Evolutionary conservation across 2,113 vertebrate species (phyloP).

Genomic region (Falcunculus frontatus): DNA sequence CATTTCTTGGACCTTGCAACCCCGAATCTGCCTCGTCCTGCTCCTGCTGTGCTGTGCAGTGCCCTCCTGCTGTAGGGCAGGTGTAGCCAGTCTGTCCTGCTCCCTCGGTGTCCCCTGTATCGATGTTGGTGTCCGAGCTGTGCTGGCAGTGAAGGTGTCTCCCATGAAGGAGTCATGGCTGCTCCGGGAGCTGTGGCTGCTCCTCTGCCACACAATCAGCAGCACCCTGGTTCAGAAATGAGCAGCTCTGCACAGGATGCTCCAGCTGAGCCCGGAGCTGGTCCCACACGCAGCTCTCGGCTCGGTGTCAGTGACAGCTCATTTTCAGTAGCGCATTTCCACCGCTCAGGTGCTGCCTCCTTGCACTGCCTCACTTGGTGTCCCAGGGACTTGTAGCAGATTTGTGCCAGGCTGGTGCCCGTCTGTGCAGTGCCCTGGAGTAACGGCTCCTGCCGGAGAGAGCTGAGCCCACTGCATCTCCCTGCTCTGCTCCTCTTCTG

Average conservation of each 20-base stretch:
- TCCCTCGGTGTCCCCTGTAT: background rate
- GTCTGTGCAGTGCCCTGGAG: background rate
- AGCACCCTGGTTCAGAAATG: fast-evolving
- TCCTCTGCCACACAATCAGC: background rate
- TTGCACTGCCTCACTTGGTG: background rate
- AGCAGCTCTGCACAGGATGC: background rate
- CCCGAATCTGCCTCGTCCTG: background rate
- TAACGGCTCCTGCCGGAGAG: background rate
- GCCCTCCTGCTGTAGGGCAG: background rate
- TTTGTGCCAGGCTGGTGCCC: background rate
- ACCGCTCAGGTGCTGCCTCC: background rate
- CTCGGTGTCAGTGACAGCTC: background rate
- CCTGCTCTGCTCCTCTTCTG: background rate
- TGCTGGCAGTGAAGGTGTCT: background rate
- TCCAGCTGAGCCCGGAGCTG: background rate
- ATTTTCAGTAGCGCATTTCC: background rate
- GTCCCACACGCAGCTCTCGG: background rate
- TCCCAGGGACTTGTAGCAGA: background rate
- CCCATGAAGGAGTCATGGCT: fast-evolving
- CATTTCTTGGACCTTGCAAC: background rate
- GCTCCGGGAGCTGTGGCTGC: background rate
- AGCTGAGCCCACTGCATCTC: background rate
- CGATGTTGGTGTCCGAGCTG: fast-evolving
- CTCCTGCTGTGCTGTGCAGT: background rate
- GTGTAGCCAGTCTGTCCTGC: background rate